Conservation (phyloP, 2,888 invertebrate genomes). For the Hyppa rectilinea region DNA sequence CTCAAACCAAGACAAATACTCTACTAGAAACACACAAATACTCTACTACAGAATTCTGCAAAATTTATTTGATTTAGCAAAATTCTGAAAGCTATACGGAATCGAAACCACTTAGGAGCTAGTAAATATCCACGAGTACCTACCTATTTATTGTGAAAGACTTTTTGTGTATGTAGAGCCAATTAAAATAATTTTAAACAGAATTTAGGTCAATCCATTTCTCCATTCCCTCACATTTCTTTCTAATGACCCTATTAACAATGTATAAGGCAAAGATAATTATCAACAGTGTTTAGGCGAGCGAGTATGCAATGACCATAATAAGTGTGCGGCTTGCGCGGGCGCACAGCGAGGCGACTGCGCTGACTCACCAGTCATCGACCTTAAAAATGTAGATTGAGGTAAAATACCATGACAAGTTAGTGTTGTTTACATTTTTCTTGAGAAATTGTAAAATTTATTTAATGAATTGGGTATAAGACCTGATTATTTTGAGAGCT, state of each 20-base stretch:
- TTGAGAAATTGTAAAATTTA: constrained; percentile 29
- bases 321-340: constrained; percentile 65
- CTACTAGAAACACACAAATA: no score
- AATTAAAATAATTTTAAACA: constrained; percentile 24
- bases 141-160: background rate
- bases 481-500: background rate
- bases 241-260: constrained; percentile 45
- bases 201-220: constrained; percentile 34
- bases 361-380: constrained; percentile 80
- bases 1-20: no score
- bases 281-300: constrained; percentile 57
- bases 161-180: background rate
- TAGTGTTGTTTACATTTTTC: constrained; percentile 57
- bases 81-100: background rate
- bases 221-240: constrained; percentile 26
- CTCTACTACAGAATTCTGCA: no score
- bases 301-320: constrained; percentile 74
- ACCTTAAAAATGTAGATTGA: constrained; percentile 74
- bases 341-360: constrained; percentile 62
- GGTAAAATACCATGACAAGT: constrained; percentile 61
- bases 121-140: background rate
- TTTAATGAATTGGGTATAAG: no score
- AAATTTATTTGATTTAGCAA: no score
- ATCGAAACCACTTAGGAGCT: background rate
- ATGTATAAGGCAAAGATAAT: constrained; percentile 59